Evolutionary conservation across 2,113 vertebrate species (phyloP), one percentile per base, ranked within the genome.

Genomic region (Carassius gibelio): DNA sequence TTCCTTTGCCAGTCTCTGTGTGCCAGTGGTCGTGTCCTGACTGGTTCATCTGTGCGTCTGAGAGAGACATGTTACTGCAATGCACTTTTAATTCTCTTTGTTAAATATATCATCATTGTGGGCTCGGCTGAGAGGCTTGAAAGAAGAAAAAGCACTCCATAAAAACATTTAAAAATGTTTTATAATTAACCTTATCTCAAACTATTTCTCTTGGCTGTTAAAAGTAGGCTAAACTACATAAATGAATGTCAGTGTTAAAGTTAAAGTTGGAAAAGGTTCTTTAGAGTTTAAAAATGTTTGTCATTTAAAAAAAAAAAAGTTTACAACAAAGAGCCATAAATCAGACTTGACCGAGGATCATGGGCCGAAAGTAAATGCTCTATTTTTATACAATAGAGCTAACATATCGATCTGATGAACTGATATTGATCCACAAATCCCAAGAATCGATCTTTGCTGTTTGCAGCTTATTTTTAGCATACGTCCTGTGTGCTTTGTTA

Each of bases 41-140:
- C 71, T 74, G 71, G 71, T 74, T 74, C 11, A 23, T 74, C 71
- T 48, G 38, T 48, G 71, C 2, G 0, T 21, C 7, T 59, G 55
- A 59, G 7, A 59, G 34, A 74, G 71, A 74, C 71, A 11, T 74
- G 71, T 74, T 74, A 1, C 71, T 74, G 42, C 71, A 74, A 48
- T 48, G 38, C 71, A 74, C 38, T 42, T 74, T 74, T 38, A 45
- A 13, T 74, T 21, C 10, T 8, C 34, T 74, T 48, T 23, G 38
- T 74, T 14, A 48, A 74, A 74, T 74, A 14, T 45, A 45, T 23
- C n/a, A 5, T 14, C 38, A 48, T 74, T 48, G 21, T 48, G 71
- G 71, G 10, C 21, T 48, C n/a, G 11, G 71, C 21, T 23, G 71
- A 45, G 21, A 21, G 21, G 19, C 36, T 13, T 13, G 38, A 45